These are phyloP conservation scores for Pantelozetes paolii DNA, from an alignment of 2,888 invertebrate species.

Conservation along the genomic window DNA sequence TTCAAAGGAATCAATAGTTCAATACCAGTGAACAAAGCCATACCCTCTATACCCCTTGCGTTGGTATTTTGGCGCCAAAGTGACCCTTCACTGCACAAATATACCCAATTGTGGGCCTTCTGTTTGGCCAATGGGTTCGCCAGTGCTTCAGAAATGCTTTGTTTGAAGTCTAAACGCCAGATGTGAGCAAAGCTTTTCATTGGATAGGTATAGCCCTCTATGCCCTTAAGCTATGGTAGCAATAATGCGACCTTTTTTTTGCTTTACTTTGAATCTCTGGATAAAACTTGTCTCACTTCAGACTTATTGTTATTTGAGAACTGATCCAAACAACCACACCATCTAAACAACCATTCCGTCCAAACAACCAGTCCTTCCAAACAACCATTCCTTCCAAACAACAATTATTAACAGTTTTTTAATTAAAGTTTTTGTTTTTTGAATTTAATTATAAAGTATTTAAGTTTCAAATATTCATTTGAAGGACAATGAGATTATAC, in stretches of 20 bases:
- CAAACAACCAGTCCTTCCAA: neutral
- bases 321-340: neutral
- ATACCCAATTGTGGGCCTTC: constrained; percentile 16
- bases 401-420: constrained; percentile 3
- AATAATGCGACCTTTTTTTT: constrained; percentile 26
- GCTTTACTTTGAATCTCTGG: neutral
- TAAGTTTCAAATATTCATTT: neutral
- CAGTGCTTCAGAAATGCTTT: neutral
- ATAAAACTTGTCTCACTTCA: constrained; percentile 21
- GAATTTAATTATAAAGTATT: neutral
- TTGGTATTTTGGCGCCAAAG: constrained; percentile 34
- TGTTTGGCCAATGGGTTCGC: constrained; percentile 18
- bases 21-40: neutral
- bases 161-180: constrained; percentile 14
- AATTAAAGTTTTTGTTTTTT: neutral
- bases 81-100: constrained; percentile 29
- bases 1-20: constrained; percentile 12
- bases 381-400: neutral
- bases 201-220: constrained; percentile 29
- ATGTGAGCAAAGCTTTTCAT: constrained; percentile 27
- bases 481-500: neutral
- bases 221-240: constrained; percentile 28
- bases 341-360: neutral
- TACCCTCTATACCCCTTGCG: constrained; percentile 28
- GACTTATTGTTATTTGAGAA: constrained; percentile 27